These are phyloP conservation scores for Sander lucioperca DNA, from an alignment of 2,113 vertebrate genomes.

Conservation along the genomic window DNA sequence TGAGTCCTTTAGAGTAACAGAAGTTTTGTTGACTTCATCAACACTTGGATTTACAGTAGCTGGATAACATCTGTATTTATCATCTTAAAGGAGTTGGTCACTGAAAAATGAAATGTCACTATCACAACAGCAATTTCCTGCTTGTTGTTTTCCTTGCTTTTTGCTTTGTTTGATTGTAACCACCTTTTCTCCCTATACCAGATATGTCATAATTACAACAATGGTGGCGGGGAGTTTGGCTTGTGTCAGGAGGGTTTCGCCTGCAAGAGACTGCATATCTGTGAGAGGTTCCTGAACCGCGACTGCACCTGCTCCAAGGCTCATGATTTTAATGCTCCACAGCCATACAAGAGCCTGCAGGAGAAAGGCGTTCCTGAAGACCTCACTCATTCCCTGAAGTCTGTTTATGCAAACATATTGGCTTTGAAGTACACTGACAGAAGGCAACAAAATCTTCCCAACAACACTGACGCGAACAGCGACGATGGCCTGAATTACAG, in stretches of 20 bases:
- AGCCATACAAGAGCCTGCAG: constrained; percentile 65
- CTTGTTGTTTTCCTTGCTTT: not conserved
- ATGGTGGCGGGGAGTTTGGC: constrained; percentile 65
- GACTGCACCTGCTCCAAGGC: constrained; percentile 69
- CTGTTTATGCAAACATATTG: constrained; percentile 71
- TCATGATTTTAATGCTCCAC: constrained; percentile 74
- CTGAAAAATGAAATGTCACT: not conserved
- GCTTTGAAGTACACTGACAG: constrained; percentile 37
- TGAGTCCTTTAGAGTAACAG: not conserved
- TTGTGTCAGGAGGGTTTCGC: constrained; percentile 46
- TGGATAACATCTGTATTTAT: not conserved
- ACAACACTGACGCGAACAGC: fast-evolving
- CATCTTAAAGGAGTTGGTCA: not conserved
- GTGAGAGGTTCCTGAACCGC: constrained; percentile 62
- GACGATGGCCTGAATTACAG: not conserved
- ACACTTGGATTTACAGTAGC: not conserved
- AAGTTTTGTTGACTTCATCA: not conserved
- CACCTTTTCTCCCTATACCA: constrained; percentile 6
- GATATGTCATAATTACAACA: constrained; percentile 83
- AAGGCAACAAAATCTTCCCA: no score
- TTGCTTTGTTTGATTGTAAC: not conserved
- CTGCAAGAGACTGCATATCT: constrained; percentile 80
- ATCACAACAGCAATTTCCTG: not conserved
- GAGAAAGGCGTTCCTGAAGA: constrained; percentile 46
- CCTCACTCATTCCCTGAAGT: constrained; percentile 63